These are phyloP conservation scores for Embiotoca jacksoni DNA, from an alignment of 2,113 vertebrate species.

Conservation along the genomic window DNA sequence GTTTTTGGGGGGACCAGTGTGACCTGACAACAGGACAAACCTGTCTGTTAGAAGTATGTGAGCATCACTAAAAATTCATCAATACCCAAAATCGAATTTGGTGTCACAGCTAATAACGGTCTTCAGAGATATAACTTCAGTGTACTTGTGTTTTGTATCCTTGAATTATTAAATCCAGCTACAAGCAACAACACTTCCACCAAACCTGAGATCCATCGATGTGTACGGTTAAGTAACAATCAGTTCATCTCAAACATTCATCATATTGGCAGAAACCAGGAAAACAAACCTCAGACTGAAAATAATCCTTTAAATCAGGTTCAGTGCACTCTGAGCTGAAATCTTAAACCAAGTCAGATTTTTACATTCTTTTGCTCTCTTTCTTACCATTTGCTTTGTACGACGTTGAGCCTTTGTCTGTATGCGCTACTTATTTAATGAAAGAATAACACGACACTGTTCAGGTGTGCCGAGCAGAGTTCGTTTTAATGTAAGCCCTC, in stretches of 20 bases:
- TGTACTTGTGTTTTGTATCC: not conserved
- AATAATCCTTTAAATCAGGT: constrained; percentile 59
- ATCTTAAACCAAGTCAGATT: constrained; percentile 70
- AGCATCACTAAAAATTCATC: not conserved
- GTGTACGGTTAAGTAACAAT: not conserved
- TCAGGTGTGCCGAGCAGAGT: constrained; percentile 1
- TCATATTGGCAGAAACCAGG: constrained; percentile 5
- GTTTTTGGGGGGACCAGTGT: too few species aligned
- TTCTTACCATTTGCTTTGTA: constrained; percentile 48
- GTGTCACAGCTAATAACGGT: too few species aligned
- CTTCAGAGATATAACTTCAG: not conserved
- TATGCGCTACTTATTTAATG: constrained; percentile 49
- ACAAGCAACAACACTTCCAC: not conserved
- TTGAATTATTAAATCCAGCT: not conserved
- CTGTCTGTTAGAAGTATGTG: not conserved
- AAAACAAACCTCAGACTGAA: constrained; percentile 38
- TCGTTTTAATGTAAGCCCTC: constrained; percentile 41
- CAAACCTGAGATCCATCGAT: not conserved
- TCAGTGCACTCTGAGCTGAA: constrained; percentile 25
- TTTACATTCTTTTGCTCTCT: constrained; percentile 62
- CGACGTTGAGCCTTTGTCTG: constrained; percentile 12
- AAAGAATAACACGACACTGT: constrained; percentile 24
- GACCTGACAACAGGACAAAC: too few species aligned
- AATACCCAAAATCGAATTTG: too few species aligned
- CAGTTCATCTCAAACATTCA: not conserved